Percentiles rank a stretch among this genome's conserved stretches.
These are phyloP conservation scores for Phalanger gymnotis DNA, from an alignment of 2,797 vertebrate species.

Conservation along the genomic window DNA sequence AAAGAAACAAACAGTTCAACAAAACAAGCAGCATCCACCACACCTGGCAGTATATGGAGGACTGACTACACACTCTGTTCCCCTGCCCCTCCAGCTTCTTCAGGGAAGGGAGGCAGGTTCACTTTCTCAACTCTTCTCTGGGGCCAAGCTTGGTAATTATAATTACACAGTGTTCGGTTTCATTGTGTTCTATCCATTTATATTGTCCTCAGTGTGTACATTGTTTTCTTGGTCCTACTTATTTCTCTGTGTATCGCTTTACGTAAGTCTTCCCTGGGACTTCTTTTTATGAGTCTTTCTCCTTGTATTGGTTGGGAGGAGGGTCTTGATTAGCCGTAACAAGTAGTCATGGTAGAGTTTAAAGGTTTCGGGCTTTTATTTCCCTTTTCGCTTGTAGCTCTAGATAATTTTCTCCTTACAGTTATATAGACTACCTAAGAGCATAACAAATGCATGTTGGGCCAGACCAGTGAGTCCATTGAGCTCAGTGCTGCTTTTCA, in stretches of 20 bases:
- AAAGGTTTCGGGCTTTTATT: conserved; percentile 18
- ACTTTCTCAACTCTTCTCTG: background rate
- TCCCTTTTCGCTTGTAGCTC: conserved; percentile 11
- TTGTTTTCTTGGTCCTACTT: background rate
- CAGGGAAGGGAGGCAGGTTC: background rate
- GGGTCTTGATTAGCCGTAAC: background rate
- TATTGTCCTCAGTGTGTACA: background rate
- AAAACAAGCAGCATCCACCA: background rate
- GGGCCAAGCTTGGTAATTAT: background rate
- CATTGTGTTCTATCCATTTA: background rate
- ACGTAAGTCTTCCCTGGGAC: background rate
- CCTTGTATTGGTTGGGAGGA: background rate
- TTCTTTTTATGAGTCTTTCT: background rate
- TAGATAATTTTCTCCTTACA: conserved; percentile 34
- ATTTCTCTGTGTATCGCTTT: background rate
- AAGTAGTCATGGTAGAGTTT: background rate
- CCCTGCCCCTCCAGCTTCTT: background rate
- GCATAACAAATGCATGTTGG: conserved; percentile 37
- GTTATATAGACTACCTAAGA: conserved; percentile 39
- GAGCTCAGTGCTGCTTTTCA: background rate
- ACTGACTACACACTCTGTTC: background rate
- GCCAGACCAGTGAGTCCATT: background rate
- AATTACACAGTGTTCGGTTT: background rate
- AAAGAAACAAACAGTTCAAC: background rate
- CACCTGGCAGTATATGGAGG: background rate